Evolutionary conservation across 2,888 invertebrate genomes (phyloP), one percentile per base, ranked within the genome.

Genomic region (Smittia aterrima): DNA sequence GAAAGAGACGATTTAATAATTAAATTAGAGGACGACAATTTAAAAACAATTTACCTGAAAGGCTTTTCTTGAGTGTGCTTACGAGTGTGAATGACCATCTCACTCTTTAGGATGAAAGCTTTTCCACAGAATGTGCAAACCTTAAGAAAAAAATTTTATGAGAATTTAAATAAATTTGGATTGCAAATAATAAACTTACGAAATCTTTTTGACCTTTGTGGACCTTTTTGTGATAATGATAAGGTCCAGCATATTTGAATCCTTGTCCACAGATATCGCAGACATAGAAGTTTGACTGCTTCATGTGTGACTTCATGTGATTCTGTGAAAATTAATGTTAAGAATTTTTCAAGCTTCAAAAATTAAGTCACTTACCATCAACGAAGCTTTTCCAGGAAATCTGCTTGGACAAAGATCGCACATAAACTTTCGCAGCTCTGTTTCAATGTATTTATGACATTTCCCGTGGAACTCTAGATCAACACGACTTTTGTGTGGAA

Each of bases 51-150:
- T 16, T 47, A 66, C 24, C 24, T 66, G 25, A 66, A 66, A 3
- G 66, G 66, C 16, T 66, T 66, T 13, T 66, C 66, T 66, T 27
- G 66, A 4, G 66, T 66, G 25, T 66, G 66, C 22, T 27, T 18
- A 7, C 66, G 66, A 27, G 16, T n/a, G 32, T 66, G 66, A 27
- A 66, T 16, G 66, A 25, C n/a, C 25, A 66, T 18, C 1, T 66
- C 66, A 18, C 13, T n/a, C n/a, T 27, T 66, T 4, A n/a, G n/a
- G 1, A 66, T 58, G n/a, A 58, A 58, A 2, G 7, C 58, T 58
- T 58, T 58, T 6, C 58, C 58, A 58, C 58, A 58, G n/a, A 13
- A n/a, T 3, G 20, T 22, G 58, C 58, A 58, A 22, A 58, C n/a
- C 47, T 47, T n/a, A 32, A 32, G 11, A 38, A 38, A 7, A 4